phyloP scores from a whole-genome alignment of 2,113 vertebrate genomes.

The Jacana jacana region DNA sequence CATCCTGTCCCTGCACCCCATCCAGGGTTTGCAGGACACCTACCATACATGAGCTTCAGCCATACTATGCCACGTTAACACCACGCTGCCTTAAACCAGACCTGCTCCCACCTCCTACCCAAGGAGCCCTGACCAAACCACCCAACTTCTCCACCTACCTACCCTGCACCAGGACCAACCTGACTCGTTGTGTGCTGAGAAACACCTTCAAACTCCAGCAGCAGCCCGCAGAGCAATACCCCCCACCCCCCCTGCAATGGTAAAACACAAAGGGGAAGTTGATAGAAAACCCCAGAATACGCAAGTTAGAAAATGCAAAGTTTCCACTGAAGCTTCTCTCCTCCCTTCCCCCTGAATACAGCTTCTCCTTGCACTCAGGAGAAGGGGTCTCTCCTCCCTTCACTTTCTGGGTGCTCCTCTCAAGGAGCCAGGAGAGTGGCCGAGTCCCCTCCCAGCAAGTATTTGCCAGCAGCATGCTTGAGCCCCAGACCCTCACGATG shows the following conservation, averaged over 20 bases:
- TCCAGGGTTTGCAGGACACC: background rate
- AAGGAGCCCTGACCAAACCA: accelerated
- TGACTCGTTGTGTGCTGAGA: accelerated
- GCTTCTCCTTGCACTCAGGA: background rate
- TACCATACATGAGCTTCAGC: background rate
- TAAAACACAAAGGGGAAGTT: constrained; percentile 45
- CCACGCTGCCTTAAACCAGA: background rate
- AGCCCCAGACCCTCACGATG: accelerated
- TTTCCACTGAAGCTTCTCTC: background rate
- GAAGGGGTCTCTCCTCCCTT: background rate
- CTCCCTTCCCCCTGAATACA: background rate
- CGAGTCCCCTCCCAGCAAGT: background rate
- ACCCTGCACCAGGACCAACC: background rate
- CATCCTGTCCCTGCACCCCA: too few relatives aligned
- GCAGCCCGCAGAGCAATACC: accelerated
- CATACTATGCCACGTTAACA: accelerated
- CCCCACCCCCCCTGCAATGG: accelerated
- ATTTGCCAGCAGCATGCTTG: accelerated
- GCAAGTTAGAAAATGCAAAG: constrained; percentile 34
- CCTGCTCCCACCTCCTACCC: accelerated
- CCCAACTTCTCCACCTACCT: background rate
- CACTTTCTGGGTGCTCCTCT: background rate
- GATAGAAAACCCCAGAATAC: background rate
- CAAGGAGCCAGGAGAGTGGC: accelerated
- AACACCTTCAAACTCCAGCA: background rate